Evolutionary conservation across 2,888 invertebrate species (phyloP).

Genomic region (Acronicta alni): DNA sequence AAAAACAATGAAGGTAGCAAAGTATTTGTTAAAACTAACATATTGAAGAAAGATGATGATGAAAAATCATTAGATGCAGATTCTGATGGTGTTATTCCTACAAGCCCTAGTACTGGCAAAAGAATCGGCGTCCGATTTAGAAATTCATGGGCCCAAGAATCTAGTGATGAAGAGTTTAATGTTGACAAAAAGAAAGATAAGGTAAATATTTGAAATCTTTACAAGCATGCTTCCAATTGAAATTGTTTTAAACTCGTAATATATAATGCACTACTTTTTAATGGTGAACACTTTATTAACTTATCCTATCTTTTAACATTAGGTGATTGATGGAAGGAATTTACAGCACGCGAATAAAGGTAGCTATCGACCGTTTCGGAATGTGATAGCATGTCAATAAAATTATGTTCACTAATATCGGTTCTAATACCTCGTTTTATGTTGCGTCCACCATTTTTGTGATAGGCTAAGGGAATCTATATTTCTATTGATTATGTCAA

Average conservation of each 20-base stretch:
- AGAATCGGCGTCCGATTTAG: conserved; percentile 80
- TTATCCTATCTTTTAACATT: conserved; percentile 67
- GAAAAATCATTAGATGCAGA: conserved; percentile 77
- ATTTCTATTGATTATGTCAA: background rate
- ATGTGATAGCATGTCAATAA: conserved; percentile 45
- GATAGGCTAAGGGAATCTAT: background rate
- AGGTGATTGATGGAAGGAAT: conserved; percentile 76
- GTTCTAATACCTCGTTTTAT: conserved; percentile 29
- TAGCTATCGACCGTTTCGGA: conserved; percentile 63
- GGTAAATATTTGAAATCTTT: conserved; percentile 60
- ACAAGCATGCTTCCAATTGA: conserved; percentile 34
- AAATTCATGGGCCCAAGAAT: conserved; percentile 79
- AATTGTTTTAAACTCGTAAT: conserved; percentile 25
- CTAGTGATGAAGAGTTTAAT: conserved; percentile 79
- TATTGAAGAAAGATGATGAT: conserved; percentile 82
- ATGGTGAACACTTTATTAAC: conserved; percentile 52
- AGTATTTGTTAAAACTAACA: conserved; percentile 39
- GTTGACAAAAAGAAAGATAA: conserved; percentile 75
- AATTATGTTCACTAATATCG: conserved; percentile 47
- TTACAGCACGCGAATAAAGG: conserved; percentile 72
- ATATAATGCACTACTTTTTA: conserved; percentile 28
- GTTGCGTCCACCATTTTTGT: background rate
- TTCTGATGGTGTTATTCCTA: conserved; percentile 75
- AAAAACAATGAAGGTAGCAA: conserved; percentile 29
- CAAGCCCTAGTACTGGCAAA: conserved; percentile 73